Conservation (phyloP, 1,140 invertebrate genomes). For the Aculops lycopersici region DNA sequence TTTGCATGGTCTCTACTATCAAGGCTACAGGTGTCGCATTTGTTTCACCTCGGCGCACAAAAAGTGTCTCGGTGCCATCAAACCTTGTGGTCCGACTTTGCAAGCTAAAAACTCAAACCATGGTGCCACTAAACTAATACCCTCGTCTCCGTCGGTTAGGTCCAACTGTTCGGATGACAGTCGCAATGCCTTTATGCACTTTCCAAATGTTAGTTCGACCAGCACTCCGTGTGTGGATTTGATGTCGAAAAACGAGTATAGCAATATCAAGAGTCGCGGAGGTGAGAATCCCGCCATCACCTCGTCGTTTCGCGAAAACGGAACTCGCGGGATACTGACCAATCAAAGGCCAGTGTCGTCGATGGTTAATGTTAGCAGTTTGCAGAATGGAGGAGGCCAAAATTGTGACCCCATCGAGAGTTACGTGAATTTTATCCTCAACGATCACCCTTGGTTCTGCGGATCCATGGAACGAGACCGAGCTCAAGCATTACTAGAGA, state of each 20-base stretch:
- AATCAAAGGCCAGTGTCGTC: not conserved
- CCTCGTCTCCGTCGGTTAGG: not conserved
- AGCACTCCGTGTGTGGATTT: not conserved
- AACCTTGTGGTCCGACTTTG: constrained; percentile 11
- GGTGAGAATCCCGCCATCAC: too few species aligned
- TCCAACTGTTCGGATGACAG: not conserved
- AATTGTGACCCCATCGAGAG: too few species aligned
- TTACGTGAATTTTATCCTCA: constrained; percentile 14
- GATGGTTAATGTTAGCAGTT: constrained; percentile 6
- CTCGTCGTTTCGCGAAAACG: constrained; percentile 42
- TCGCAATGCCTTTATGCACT: not conserved
- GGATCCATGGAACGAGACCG: constrained; percentile 23
- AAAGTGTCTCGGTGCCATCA: constrained; percentile 11
- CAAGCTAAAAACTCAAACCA: constrained; percentile 3
- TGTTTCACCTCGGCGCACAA: constrained; percentile 13
- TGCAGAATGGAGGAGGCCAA: too few species aligned
- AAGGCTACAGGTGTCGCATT: constrained; percentile 18
- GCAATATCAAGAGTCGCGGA: too few species aligned
- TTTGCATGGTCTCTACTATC: constrained; percentile 50
- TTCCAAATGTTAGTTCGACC: not conserved
- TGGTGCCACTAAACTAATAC: not conserved
- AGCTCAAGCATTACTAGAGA: constrained; percentile 38
- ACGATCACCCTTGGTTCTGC: constrained; percentile 15
- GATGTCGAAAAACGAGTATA: too few species aligned
- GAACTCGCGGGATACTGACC: constrained; percentile 27